A percentile compares a stretch with the other conserved stretches of the same genome.
Evolutionary conservation across 2,113 vertebrate species (phyloP).

Genomic region (Kryptolebias marmoratus): DNA sequence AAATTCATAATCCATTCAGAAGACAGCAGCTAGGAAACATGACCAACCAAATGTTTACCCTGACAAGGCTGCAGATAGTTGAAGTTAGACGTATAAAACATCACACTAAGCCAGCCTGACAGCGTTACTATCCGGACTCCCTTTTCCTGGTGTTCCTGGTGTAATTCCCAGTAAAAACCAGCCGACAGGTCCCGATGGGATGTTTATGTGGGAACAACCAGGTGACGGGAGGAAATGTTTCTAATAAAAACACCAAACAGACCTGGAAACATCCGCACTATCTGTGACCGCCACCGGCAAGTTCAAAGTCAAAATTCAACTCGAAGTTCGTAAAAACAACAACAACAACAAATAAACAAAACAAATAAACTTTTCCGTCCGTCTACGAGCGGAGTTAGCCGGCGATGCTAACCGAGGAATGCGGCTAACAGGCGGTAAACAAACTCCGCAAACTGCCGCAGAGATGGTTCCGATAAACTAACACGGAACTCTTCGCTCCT

Average conservation of each 20-base stretch:
- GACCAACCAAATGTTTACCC: too few species aligned
- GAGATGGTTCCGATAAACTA: neutral
- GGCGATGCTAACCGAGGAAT: slow-evolving; percentile 48
- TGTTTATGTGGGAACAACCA: neutral
- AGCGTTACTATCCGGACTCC: too few species aligned
- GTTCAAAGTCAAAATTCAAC: neutral
- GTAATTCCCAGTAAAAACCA: too few species aligned
- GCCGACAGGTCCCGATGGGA: too few species aligned
- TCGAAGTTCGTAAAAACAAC: neutral
- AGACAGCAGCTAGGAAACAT: too few species aligned
- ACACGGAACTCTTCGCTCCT: too few species aligned
- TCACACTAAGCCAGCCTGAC: too few species aligned
- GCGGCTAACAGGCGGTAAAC: slow-evolving; percentile 41
- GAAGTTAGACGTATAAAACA: too few species aligned
- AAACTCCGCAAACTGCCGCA: neutral
- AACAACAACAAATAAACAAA: too few species aligned
- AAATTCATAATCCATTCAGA: too few species aligned
- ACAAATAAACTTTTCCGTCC: neutral
- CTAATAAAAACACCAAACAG: neutral
- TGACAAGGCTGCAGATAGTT: too few species aligned
- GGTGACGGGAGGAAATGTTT: neutral
- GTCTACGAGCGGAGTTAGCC: neutral
- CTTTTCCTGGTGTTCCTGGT: too few species aligned
- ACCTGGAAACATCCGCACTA: neutral
- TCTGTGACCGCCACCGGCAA: neutral